phyloP scores from a whole-genome alignment of 1,140 invertebrate genomes.

The Calephelis nemesis region DNA sequence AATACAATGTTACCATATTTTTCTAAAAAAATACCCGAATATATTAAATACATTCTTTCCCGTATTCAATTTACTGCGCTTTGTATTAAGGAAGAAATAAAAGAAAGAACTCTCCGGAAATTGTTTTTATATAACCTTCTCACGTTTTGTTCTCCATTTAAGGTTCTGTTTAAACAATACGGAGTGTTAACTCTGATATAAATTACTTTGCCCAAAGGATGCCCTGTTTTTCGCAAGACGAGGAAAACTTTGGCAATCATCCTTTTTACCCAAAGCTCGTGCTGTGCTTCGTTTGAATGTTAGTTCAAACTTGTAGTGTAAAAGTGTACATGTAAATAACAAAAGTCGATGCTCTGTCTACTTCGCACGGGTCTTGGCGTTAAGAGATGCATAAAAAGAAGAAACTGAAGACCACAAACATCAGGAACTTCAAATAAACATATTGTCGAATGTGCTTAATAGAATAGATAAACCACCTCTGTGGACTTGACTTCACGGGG shows the following conservation, averaged over 20 bases:
- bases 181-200: conserved; percentile 31
- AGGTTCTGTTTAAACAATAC: conserved; percentile 18
- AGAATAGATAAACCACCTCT: too few relatives aligned
- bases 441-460: too few relatives aligned
- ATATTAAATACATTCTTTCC: not conserved
- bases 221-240: conserved; percentile 7
- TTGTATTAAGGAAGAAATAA: not conserved
- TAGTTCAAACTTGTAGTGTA: not conserved
- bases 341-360: too few relatives aligned
- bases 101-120: conserved; percentile 1
- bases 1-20: not conserved
- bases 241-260: conserved; percentile 33
- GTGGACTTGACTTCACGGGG: too few relatives aligned
- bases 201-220: conserved; percentile 28
- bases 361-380: too few relatives aligned
- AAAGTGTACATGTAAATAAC: too few relatives aligned
- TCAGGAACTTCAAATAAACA: too few relatives aligned
- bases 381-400: too few relatives aligned
- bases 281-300: conserved; percentile 14
- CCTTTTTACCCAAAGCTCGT: conserved; percentile 23
- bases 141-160: conserved; percentile 17
- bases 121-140: conserved; percentile 15
- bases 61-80: not conserved
- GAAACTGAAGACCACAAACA: too few relatives aligned
- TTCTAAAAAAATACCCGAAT: not conserved